A percentile compares a stretch with the other conserved stretches of the same genome.
Conservation (phyloP, 2,113 vertebrate species). For the Dicentrarchus labrax region DNA sequence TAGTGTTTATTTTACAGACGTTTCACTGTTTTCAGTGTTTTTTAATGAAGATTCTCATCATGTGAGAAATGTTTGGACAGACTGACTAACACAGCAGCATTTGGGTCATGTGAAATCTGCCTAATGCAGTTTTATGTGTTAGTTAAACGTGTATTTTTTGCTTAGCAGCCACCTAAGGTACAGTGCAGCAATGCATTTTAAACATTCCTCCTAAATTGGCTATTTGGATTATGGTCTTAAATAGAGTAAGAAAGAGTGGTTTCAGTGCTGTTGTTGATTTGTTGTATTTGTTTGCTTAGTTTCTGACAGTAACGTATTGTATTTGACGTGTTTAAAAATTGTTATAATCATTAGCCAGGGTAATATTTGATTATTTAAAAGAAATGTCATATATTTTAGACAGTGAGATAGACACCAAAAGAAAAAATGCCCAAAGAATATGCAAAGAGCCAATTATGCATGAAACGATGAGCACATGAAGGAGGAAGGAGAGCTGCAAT, state of each 20-base stretch:
- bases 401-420: background rate
- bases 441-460: slow-evolving; percentile 29
- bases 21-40: slow-evolving; percentile 1
- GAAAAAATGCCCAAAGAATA: background rate
- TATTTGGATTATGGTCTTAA: background rate
- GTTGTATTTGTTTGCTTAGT: background rate
- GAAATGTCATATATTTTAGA: background rate
- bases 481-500: slow-evolving; percentile 26
- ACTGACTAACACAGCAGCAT: slow-evolving; percentile 1
- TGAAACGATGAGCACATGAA: slow-evolving; percentile 41
- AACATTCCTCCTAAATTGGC: background rate
- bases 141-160: background rate
- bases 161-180: background rate
- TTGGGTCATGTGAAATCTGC: slow-evolving; percentile 21
- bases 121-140: background rate
- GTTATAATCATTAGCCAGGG: background rate
- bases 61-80: slow-evolving; percentile 21
- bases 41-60: background rate
- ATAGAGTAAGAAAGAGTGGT: background rate
- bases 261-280: background rate
- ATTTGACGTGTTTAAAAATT: background rate
- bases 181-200: background rate
- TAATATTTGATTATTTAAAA: background rate
- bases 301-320: background rate
- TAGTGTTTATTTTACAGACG: slow-evolving; percentile 29